Percentiles rank a stretch among this genome's conserved stretches.
phyloP scores from a whole-genome alignment of 1,140 invertebrate genomes.

The Pectinophora gossypiella region DNA sequence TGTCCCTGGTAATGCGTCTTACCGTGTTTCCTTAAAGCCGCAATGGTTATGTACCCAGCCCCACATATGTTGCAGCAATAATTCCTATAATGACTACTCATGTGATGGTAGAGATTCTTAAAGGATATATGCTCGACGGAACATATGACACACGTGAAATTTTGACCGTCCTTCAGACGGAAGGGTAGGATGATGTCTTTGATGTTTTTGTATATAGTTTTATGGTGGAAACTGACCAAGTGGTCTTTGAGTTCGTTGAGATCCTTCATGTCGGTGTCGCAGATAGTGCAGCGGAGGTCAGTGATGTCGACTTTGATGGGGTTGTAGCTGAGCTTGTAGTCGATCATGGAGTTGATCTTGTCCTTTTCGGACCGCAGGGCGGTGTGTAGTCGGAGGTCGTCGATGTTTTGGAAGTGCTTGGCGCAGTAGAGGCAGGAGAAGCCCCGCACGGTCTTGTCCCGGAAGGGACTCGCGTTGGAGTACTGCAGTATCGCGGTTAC shows the following conservation, averaged over 20 bases:
- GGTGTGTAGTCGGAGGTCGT: constrained; percentile 50
- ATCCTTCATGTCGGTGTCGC: constrained; percentile 43
- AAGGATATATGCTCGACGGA: constrained; percentile 59
- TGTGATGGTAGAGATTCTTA: constrained; percentile 64
- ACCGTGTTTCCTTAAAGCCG: constrained; percentile 54
- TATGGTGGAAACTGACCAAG: constrained; percentile 40
- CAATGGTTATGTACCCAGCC: constrained; percentile 60
- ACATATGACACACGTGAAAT: constrained; percentile 58
- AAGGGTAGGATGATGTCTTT: constrained; percentile 67
- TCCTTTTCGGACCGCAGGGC: constrained; percentile 49
- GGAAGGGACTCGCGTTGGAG: constrained; percentile 65
- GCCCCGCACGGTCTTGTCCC: constrained; percentile 57
- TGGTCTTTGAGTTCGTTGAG: constrained; percentile 54
- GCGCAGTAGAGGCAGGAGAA: constrained; percentile 68
- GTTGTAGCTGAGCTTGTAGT: constrained; percentile 67
- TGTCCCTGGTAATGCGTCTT: constrained; percentile 63
- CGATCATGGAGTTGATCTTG: constrained; percentile 62
- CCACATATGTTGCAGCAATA: constrained; percentile 67
- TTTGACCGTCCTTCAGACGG: constrained; percentile 49
- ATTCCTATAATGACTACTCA: constrained; percentile 68
- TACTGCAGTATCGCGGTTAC: constrained; percentile 59
- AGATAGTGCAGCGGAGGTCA: constrained; percentile 46
- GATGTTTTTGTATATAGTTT: constrained; percentile 54
- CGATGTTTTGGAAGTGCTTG: constrained; percentile 47
- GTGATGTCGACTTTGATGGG: constrained; percentile 67